These are phyloP conservation scores for Chydorus sphaericus DNA, from an alignment of 2,888 invertebrate genomes.

Conservation along the genomic window DNA sequence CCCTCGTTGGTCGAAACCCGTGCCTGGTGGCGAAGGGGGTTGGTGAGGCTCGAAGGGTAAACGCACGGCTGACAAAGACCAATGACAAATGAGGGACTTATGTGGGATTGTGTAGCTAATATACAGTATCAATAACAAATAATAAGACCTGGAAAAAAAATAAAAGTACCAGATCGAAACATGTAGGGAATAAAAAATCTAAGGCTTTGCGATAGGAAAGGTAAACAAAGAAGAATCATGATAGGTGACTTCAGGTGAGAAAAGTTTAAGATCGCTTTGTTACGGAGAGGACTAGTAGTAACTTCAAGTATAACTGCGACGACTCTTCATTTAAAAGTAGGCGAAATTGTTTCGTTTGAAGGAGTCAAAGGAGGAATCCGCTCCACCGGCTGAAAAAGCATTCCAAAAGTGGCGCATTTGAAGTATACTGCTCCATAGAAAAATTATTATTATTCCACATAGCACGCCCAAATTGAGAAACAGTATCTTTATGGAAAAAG, in stretches of 20 bases:
- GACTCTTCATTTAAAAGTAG: no score
- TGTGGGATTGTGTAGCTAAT: no score
- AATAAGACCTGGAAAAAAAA: not conserved
- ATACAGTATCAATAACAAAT: no score
- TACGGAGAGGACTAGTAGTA: no score
- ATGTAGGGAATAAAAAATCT: conserved; percentile 91
- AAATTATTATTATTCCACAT: conserved; percentile 79
- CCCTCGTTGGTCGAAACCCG: no score
- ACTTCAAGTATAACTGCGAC: no score
- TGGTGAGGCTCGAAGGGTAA: no score
- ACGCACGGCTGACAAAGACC: no score
- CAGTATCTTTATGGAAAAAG: not conserved
- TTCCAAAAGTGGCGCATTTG: conserved; percentile 58
- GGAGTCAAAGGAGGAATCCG: no score
- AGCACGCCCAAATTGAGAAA: conserved; percentile 58
- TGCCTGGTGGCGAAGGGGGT: no score
- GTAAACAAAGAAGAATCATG: conserved; percentile 70
- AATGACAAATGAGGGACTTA: no score
- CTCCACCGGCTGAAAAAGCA: conserved; percentile 73
- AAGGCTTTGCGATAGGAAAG: conserved; percentile 86
- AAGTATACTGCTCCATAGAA: conserved; percentile 51
- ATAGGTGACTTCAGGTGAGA: conserved; percentile 69
- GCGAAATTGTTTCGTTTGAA: no score
- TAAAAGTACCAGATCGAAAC: conserved; percentile 37
- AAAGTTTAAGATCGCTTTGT: conserved; percentile 69